Conservation (phyloP, 2,113 vertebrate genomes). For the Petrocephalus zakoni region DNA sequence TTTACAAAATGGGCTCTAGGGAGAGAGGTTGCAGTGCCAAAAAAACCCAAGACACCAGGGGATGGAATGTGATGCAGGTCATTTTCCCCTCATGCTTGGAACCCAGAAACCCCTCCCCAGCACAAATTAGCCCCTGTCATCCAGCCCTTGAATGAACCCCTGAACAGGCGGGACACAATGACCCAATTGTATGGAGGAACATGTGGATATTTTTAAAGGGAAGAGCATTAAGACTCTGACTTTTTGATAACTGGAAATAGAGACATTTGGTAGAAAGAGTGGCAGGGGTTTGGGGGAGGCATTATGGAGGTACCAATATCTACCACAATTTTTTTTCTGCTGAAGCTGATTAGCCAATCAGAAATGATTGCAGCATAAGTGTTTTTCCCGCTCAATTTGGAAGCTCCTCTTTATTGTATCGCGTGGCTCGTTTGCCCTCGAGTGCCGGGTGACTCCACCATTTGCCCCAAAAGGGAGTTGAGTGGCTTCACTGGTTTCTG, state of each 20-base stretch:
- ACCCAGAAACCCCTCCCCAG: not conserved
- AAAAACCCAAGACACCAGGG: not conserved
- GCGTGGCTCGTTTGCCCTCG: not conserved
- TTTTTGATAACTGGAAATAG: not conserved
- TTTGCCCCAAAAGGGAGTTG: not conserved
- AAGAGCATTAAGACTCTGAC: not conserved
- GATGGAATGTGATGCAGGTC: not conserved
- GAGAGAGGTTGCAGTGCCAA: not conserved
- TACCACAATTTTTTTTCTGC: not conserved
- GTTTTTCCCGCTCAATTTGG: not conserved
- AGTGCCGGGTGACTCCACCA: not conserved
- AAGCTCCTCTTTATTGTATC: not conserved
- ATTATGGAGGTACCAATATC: not conserved
- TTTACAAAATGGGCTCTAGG: not conserved
- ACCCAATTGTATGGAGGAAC: not conserved
- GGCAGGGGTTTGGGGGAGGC: not conserved
- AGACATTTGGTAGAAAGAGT: not conserved
- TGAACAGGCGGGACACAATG: conserved; percentile 3
- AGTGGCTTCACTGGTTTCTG: not conserved
- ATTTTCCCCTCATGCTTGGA: not conserved
- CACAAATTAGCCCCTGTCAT: not conserved
- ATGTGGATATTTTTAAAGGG: not conserved
- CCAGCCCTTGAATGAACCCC: not conserved
- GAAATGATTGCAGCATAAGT: not conserved
- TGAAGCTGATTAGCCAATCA: not conserved